Evolutionary conservation across 2,888 invertebrate species (phyloP).

Genomic region (Eumerus sabulonum): DNA sequence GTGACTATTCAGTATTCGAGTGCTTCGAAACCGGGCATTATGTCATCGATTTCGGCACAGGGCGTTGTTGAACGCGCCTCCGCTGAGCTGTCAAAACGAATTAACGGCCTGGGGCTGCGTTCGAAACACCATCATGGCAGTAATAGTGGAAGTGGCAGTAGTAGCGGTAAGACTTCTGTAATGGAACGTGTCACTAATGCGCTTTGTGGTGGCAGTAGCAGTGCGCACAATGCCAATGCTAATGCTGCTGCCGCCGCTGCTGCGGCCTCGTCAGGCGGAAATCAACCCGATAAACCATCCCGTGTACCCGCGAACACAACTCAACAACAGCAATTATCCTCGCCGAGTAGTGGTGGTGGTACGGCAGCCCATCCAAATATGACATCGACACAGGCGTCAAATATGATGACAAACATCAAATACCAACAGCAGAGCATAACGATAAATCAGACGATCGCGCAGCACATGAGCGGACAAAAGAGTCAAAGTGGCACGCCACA

Average conservation of each 20-base stretch:
- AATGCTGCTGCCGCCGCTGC: conserved; percentile 59
- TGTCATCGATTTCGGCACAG: conserved; percentile 92
- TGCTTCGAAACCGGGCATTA: conserved; percentile 73
- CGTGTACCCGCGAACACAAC: conserved; percentile 55
- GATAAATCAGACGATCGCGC: conserved; percentile 57
- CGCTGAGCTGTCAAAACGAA: conserved; percentile 92
- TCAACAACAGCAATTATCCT: conserved; percentile 61
- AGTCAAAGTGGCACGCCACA: conserved; percentile 76
- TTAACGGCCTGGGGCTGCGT: conserved; percentile 89
- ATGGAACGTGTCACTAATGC: conserved; percentile 94
- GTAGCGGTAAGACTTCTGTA: conserved; percentile 83
- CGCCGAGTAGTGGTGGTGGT: conserved; percentile 26
- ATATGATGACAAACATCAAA: conserved; percentile 54
- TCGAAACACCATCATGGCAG: conserved; percentile 80
- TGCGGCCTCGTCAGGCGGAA: conserved; percentile 58
- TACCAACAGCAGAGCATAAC: conserved; percentile 75
- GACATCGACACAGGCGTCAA: conserved; percentile 38
- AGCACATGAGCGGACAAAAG: conserved; percentile 71
- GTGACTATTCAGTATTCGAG: conserved; percentile 37
- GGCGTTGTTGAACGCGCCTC: conserved; percentile 95
- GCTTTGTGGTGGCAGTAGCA: conserved; percentile 85
- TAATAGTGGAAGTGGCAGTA: conserved; percentile 70
- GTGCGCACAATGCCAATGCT: conserved; percentile 71
- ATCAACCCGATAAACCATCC: conserved; percentile 60
- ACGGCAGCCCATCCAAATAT: conserved; percentile 31